Conservation (phyloP, 2,113 vertebrate species). For the Neotoma lepida region DNA sequence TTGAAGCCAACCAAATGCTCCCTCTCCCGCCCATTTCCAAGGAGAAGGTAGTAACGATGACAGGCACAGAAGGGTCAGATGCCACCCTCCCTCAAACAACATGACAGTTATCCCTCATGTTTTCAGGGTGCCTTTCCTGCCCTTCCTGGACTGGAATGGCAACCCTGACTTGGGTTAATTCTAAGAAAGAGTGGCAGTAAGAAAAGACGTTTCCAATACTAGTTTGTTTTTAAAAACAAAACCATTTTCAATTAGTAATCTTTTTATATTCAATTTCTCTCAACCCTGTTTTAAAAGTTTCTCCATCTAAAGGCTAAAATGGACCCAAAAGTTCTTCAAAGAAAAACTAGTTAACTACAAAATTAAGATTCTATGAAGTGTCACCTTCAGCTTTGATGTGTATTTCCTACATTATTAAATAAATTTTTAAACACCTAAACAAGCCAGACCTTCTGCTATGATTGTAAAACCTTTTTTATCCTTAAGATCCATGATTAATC, state of each 20-base stretch:
- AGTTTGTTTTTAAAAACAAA: not conserved
- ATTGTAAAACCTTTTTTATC: not conserved
- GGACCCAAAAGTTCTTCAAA: not conserved
- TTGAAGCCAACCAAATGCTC: conserved; percentile 16
- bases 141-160: not conserved
- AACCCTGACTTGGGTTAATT: not conserved
- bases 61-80: not conserved
- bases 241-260: conserved; percentile 27
- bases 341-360: conserved; percentile 46
- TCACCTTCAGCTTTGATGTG: not conserved
- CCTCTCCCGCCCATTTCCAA: not conserved
- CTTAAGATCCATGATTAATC: conserved; percentile 68
- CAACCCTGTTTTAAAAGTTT: conserved; percentile 63
- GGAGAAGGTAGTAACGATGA: not conserved
- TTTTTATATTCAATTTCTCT: conserved; percentile 58
- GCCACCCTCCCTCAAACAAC: not conserved
- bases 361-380: conserved; percentile 36
- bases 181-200: not conserved
- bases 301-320: not conserved
- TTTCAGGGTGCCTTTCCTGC: not conserved
- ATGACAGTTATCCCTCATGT: not conserved
- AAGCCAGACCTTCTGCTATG: conserved; percentile 25
- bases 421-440: not conserved
- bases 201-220: not conserved
- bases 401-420: conserved; percentile 19